Conservation (phyloP, 2,888 invertebrate genomes). For the Folsomia candida region DNA sequence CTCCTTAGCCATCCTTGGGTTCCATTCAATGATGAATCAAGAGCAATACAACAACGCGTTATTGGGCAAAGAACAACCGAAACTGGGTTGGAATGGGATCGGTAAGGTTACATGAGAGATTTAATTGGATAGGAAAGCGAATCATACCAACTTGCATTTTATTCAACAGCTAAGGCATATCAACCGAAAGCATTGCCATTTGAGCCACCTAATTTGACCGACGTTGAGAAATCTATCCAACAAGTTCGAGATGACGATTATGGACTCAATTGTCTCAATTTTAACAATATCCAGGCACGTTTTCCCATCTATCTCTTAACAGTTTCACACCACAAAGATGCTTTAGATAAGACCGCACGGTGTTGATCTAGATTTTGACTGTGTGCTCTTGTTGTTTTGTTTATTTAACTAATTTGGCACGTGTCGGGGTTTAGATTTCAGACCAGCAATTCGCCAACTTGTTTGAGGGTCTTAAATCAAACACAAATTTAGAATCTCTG, state of each 20-base stretch:
- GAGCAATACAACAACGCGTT: slow-evolving; percentile 84
- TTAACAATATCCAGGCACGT: slow-evolving; percentile 94
- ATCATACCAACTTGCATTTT: too few species aligned
- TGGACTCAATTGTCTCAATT: slow-evolving; percentile 86
- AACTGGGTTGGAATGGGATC: slow-evolving; percentile 81
- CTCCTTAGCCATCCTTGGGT: slow-evolving; percentile 92
- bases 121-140: too few species aligned
- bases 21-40: slow-evolving; percentile 99
- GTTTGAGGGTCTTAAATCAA: slow-evolving; percentile 81
- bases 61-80: slow-evolving; percentile 76
- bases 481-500: slow-evolving; percentile 86
- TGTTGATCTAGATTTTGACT: background rate
- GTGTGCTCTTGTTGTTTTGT: background rate
- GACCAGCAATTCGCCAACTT: slow-evolving; percentile 89
- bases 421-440: slow-evolving; percentile 70
- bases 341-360: too few species aligned
- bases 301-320: too few species aligned
- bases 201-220: slow-evolving; percentile 95
- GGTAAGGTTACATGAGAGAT: too few species aligned
- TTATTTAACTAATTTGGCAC: slow-evolving; percentile 46
- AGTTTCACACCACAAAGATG: too few species aligned
- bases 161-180: slow-evolving; percentile 92
- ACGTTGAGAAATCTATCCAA: slow-evolving; percentile 88
- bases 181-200: slow-evolving; percentile 85
- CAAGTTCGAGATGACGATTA: slow-evolving; percentile 85